Conservation (phyloP, 2,888 invertebrate genomes). For the Pelosia muscerda region DNA sequence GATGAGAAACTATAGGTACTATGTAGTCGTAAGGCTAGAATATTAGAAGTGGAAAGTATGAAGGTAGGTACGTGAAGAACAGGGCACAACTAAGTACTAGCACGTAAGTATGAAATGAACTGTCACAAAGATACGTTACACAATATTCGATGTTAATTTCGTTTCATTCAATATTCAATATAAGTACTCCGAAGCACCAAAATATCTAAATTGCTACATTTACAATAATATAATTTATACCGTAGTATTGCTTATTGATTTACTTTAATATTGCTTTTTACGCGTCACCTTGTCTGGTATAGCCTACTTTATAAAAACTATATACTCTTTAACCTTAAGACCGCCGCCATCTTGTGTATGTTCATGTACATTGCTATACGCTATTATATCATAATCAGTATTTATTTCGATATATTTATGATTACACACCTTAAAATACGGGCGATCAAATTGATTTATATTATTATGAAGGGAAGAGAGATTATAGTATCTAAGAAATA, state of each 20-base stretch:
- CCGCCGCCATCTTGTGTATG: slow-evolving; percentile 41
- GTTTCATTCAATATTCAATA: slow-evolving; percentile 67
- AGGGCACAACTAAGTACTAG: slow-evolving; percentile 31
- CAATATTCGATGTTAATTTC: slow-evolving; percentile 78
- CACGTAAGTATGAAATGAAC: slow-evolving; percentile 27
- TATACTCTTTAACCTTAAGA: slow-evolving; percentile 48
- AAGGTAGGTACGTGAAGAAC: slow-evolving; percentile 44
- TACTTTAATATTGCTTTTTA: slow-evolving; percentile 82
- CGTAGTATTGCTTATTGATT: slow-evolving; percentile 82
- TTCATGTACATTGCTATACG: slow-evolving; percentile 34
- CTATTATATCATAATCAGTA: slow-evolving; percentile 43
- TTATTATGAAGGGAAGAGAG: slow-evolving; percentile 52
- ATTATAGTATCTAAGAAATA: slow-evolving; percentile 61
- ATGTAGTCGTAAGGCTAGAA: slow-evolving; percentile 50
- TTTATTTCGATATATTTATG: slow-evolving; percentile 43
- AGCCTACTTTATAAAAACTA: slow-evolving; percentile 67
- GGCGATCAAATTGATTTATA: slow-evolving; percentile 49
- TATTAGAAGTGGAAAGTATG: slow-evolving; percentile 50
- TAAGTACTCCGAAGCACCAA: slow-evolving; percentile 81
- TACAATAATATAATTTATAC: slow-evolving; percentile 73
- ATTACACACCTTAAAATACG: slow-evolving; percentile 48
- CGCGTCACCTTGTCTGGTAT: slow-evolving; percentile 75
- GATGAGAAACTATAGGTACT: slow-evolving; percentile 48
- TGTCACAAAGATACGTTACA: slow-evolving; percentile 33
- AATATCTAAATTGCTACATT: slow-evolving; percentile 75